Evolutionary conservation across 2,797 vertebrate species (phyloP).

Genomic region (Sebastes minor): DNA sequence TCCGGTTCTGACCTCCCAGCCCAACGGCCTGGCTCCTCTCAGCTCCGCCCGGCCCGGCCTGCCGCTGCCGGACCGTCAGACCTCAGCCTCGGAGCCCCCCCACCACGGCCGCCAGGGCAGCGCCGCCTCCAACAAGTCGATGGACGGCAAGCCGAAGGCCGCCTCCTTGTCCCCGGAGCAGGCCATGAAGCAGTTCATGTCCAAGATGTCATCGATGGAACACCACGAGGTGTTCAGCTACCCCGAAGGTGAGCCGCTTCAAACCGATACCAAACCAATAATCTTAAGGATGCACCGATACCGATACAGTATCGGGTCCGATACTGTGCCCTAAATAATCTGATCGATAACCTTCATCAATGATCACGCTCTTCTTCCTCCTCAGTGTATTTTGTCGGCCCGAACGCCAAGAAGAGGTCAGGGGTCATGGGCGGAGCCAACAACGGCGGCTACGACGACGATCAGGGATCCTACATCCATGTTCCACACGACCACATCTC

Average conservation of each 20-base stretch:
- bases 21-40: slow-evolving; percentile 91
- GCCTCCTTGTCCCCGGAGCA: slow-evolving; percentile 88
- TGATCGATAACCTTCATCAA: not conserved
- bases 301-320: no score
- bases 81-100: slow-evolving; percentile 74
- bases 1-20: slow-evolving; percentile 91
- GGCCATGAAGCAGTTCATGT: slow-evolving; percentile 98
- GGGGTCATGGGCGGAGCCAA: slow-evolving; percentile 94
- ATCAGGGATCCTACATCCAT: slow-evolving; percentile 98
- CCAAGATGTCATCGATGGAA: slow-evolving; percentile 93
- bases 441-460: slow-evolving; percentile 95
- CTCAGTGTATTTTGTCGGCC: slow-evolving; percentile 91
- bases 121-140: slow-evolving; percentile 89
- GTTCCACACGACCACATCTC: slow-evolving; percentile 96
- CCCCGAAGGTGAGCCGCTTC: slow-evolving; percentile 79
- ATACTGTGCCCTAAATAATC: no score
- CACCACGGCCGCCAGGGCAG: slow-evolving; percentile 91
- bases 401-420: slow-evolving; percentile 94
- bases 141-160: slow-evolving; percentile 89
- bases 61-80: slow-evolving; percentile 87
- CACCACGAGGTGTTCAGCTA: slow-evolving; percentile 97
- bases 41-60: slow-evolving; percentile 84
- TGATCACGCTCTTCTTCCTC: not conserved
- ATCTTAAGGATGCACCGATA: no score
- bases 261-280: no score